Percentiles rank a stretch among this genome's conserved stretches.
phyloP scores from a whole-genome alignment of 2,888 invertebrate species.

The Vandiemenella viatica region DNA sequence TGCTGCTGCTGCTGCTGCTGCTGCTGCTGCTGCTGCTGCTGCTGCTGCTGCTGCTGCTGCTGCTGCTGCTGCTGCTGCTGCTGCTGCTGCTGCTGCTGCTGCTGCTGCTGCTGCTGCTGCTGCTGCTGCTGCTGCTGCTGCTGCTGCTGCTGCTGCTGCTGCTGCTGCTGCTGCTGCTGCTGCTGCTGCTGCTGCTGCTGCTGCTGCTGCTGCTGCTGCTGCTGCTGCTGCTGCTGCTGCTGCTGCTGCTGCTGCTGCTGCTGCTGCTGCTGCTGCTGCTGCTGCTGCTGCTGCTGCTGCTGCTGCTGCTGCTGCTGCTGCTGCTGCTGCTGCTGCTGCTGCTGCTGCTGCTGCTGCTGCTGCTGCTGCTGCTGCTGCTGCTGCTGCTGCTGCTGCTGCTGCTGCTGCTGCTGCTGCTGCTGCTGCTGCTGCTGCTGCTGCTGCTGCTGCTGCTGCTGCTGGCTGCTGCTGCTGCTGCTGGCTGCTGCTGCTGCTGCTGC shows the following conservation, averaged over 20 bases:
- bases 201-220: neutral
- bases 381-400: neutral
- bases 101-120: neutral
- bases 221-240: neutral
- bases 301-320: neutral
- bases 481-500: no score
- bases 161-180: neutral
- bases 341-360: neutral
- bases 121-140: neutral
- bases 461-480: no score
- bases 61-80: neutral
- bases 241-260: neutral
- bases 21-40: neutral
- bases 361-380: neutral
- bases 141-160: neutral
- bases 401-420: neutral
- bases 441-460: no score
- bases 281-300: neutral
- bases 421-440: no score
- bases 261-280: neutral
- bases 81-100: neutral
- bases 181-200: neutral
- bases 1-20: neutral
- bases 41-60: neutral
- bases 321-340: neutral